Evolutionary conservation across 2,113 vertebrate genomes (phyloP).

Genomic region (Merops nubicus): DNA sequence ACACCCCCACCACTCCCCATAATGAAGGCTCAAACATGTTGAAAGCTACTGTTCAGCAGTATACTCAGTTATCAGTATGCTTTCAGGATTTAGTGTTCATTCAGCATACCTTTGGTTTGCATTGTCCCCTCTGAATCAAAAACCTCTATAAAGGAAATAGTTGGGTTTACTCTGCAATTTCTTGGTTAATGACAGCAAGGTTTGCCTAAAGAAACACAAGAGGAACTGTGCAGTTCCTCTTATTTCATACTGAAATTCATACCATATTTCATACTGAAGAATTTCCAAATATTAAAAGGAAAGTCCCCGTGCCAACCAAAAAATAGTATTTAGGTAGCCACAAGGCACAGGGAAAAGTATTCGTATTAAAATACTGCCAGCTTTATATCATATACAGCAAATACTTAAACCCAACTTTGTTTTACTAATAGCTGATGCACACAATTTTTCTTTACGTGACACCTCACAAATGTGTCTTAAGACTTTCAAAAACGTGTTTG

Average conservation of each 20-base stretch:
- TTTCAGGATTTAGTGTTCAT: not conserved
- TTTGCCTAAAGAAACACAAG: not conserved
- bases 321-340: not conserved
- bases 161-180: not conserved
- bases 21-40: not conserved
- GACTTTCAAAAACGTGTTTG: not conserved
- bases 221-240: not conserved
- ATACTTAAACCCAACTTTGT: not conserved
- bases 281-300: not conserved
- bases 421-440: not conserved
- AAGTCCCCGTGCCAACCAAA: not conserved
- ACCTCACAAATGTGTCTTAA: not conserved
- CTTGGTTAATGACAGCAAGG: not conserved
- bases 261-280: not conserved
- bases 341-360: not conserved
- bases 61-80: not conserved
- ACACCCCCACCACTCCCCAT: not conserved
- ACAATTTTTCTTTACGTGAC: not conserved
- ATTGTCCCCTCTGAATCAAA: not conserved
- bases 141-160: not conserved
- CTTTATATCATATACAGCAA: not conserved
- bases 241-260: not conserved
- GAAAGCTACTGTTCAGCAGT: constrained; percentile 23
- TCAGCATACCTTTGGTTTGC: not conserved
- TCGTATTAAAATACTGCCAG: not conserved